Percentiles rank a stretch among this genome's conserved stretches.
phyloP scores from a whole-genome alignment of 2,888 invertebrate genomes.

The Perizoma affinitatum region DNA sequence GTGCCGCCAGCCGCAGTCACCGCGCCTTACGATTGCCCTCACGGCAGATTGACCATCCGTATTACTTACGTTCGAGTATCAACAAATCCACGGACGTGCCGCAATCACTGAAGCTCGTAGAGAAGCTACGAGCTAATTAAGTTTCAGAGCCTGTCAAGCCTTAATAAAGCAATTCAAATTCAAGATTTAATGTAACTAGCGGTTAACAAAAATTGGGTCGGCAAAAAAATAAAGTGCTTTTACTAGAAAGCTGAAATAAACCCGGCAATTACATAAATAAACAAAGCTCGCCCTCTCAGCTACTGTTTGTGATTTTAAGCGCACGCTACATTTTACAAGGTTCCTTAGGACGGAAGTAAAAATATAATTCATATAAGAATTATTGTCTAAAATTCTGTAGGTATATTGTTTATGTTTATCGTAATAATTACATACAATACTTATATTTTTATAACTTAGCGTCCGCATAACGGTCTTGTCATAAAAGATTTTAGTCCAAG shows the following conservation, averaged over 20 bases:
- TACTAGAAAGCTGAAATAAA: conserved; percentile 47
- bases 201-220: conserved; percentile 19
- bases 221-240: conserved; percentile 44
- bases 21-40: conserved; percentile 38
- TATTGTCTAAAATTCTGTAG: conserved; percentile 13
- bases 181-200: conserved; percentile 22
- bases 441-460: conserved; percentile 19
- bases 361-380: conserved; percentile 32
- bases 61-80: conserved; percentile 26
- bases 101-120: conserved; percentile 8
- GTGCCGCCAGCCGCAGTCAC: conserved; percentile 44
- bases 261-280: conserved; percentile 58
- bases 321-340: conserved; percentile 47
- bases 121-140: conserved; percentile 19
- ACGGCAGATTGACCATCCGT: conserved; percentile 25
- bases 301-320: conserved; percentile 52
- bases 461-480: conserved; percentile 13
- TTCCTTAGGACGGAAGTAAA: conserved; percentile 53
- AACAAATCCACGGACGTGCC: conserved; percentile 11
- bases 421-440: not conserved
- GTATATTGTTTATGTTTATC: conserved; percentile 7
- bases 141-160: conserved; percentile 26
- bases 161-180: conserved; percentile 22
- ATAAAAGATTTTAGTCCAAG: conserved; percentile 8
- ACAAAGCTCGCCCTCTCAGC: conserved; percentile 47